Base-by-base conservation (phyloP, 2,113 vertebrate species). In the Chrysochloris asiatica region DNA sequence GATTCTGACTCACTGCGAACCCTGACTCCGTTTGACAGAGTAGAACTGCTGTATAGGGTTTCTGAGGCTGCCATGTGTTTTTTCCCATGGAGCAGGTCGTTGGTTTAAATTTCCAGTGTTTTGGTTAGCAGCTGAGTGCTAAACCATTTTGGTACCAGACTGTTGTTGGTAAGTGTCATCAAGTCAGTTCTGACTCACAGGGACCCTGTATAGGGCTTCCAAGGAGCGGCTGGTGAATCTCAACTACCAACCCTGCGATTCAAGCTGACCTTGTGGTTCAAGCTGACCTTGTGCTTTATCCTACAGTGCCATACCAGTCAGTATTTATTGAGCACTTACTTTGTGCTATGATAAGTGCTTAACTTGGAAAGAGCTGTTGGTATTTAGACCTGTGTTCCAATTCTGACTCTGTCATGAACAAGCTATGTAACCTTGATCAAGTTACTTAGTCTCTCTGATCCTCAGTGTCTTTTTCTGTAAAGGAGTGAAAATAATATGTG, bases 331-430 rank as follows among this genome's bases (percentile, higher is more conserved):
- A 84, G 56, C 6, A 45, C 48, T 56, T 75, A 85, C n/a, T 19
- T 71, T 87, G 16, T 87, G 45, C 52, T 28, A 84, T 83, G 45
- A 24, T 2, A 77, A 72, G 16, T 89, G 33, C 7, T 84, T 65
- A 61, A 36, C 26, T 79, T 88, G 71, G 50, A 11, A 77, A 90
- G 9, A 63, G 2, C 54, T 12, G 16, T 91, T 75, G 45, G 61
- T 86, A 43, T 88, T 93, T 93, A 85, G 86, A 50, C 26, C 67
- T 92, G 56, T 28, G 52, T 93, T 95, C 38, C 52, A 7, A 63
- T 84, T 63, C 28, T 8, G 19, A 2, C 4, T 54, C 50, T 89
- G 45, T 24, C 1, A 17, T 19, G 1, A 56, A 16, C 59, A 48
- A n/a, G 19, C 67, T 84, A 12, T 69, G 22, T 69, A 81, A 67